phyloP scores from a whole-genome alignment of 2,888 invertebrate species.

The Aleiodes alternator region DNA sequence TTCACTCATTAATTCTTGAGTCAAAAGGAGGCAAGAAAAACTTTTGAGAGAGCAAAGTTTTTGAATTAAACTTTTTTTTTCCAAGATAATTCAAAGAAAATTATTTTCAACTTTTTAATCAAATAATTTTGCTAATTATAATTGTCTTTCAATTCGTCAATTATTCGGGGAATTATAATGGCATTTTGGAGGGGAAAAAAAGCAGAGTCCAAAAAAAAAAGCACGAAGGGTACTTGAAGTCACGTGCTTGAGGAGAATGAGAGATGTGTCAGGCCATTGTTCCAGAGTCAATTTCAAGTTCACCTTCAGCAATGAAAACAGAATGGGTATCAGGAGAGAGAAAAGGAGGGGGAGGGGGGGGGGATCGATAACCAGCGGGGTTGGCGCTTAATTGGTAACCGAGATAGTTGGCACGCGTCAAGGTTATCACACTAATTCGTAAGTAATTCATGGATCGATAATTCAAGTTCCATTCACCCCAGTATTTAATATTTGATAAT shows the following conservation, averaged over 20 bases:
- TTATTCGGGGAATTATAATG: too few species aligned
- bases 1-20: too few species aligned
- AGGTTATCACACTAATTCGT: slow-evolving; percentile 42
- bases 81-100: too few species aligned
- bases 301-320: slow-evolving; percentile 24
- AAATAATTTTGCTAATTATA: too few species aligned
- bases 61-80: too few species aligned
- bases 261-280: slow-evolving; percentile 33
- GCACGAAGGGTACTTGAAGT: background rate
- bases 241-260: too few species aligned
- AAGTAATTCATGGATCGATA: slow-evolving; percentile 23
- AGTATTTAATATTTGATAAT: too few species aligned
- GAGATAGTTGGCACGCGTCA: slow-evolving; percentile 47
- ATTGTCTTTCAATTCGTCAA: too few species aligned
- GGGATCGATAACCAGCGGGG: slow-evolving; percentile 37
- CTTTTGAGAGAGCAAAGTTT: too few species aligned
- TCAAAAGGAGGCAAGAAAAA: too few species aligned
- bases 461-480: slow-evolving; percentile 2
- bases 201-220: background rate
- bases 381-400: slow-evolving; percentile 38
- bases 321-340: slow-evolving; percentile 12
- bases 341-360: slow-evolving; percentile 4
- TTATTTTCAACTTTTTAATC: too few species aligned
- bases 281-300: slow-evolving; percentile 40
- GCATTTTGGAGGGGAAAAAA: background rate